A percentile compares a stretch with the other conserved stretches of the same genome.
phyloP scores from a whole-genome alignment of 2,888 invertebrate genomes.

The Phalera bucephala region DNA sequence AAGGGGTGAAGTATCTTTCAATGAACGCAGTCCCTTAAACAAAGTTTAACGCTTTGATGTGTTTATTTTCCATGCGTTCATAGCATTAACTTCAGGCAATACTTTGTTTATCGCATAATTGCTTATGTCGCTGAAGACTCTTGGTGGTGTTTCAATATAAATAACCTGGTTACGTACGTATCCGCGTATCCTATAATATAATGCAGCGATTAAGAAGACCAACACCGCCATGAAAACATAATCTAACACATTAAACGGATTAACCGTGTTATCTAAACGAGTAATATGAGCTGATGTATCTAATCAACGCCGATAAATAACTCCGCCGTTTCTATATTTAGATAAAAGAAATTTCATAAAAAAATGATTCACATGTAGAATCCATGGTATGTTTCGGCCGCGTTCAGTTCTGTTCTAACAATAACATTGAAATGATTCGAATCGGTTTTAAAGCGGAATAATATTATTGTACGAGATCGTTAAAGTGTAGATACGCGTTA shows the following conservation, averaged over 20 bases:
- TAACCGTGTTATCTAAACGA: conserved; percentile 25
- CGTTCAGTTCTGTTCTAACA: too few relatives aligned
- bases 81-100: too few relatives aligned
- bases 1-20: too few relatives aligned
- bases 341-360: conserved; percentile 7
- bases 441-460: too few relatives aligned
- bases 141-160: neutral
- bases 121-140: too few relatives aligned
- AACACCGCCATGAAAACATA: conserved; percentile 24
- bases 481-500: neutral
- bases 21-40: too few relatives aligned
- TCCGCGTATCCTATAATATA: too few relatives aligned
- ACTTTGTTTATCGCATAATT: neutral
- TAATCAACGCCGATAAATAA: conserved; percentile 23
- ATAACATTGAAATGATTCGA: too few relatives aligned
- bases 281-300: conserved; percentile 22
- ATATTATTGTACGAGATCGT: neutral
- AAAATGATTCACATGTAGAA: neutral
- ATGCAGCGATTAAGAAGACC: conserved; percentile 17
- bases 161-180: conserved; percentile 5
- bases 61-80: too few relatives aligned
- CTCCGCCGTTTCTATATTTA: conserved; percentile 19
- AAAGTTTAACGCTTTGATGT: too few relatives aligned
- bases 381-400: neutral
- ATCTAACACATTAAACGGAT: conserved; percentile 29